Evolutionary conservation across 2,888 invertebrate genomes (phyloP).

Genomic region (Cyclophora albipunctata): DNA sequence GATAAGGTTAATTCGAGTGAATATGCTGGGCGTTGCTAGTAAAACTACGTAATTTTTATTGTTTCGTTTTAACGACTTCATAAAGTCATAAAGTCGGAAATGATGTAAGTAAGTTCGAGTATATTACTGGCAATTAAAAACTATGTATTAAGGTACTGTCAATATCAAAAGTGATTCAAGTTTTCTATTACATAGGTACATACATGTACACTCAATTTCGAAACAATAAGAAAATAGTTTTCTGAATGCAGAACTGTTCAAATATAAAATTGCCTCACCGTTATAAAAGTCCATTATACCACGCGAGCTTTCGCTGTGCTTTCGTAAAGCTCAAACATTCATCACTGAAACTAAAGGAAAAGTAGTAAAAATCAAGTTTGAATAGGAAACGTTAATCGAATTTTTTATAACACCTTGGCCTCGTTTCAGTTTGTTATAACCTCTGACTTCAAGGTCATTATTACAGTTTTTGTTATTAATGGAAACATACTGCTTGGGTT

Average conservation of each 20-base stretch:
- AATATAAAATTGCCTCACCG: neutral
- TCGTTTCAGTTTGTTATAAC: conserved; percentile 4
- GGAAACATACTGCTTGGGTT: neutral
- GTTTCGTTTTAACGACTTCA: no score
- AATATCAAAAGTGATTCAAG: no score
- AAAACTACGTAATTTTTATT: no score
- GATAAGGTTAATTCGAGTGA: no score
- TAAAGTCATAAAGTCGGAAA: no score
- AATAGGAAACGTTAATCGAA: conserved; percentile 17
- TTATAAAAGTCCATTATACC: conserved; percentile 3
- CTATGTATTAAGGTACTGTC: no score
- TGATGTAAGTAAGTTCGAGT: no score
- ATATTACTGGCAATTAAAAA: no score
- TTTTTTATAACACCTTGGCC: conserved; percentile 19
- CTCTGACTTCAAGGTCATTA: no score
- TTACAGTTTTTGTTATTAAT: no score
- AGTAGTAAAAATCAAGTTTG: conserved; percentile 16
- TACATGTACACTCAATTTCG: neutral
- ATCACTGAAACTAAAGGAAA: conserved; percentile 9
- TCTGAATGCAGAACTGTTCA: neutral
- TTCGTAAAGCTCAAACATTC: conserved; percentile 6
- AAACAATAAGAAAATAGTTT: neutral
- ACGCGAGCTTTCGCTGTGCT: neutral
- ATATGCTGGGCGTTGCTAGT: no score
- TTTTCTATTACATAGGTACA: no score